Evolutionary conservation across 2,113 vertebrate genomes (phyloP), one percentile per base, ranked within the genome.

Genomic region (Apus apus): DNA sequence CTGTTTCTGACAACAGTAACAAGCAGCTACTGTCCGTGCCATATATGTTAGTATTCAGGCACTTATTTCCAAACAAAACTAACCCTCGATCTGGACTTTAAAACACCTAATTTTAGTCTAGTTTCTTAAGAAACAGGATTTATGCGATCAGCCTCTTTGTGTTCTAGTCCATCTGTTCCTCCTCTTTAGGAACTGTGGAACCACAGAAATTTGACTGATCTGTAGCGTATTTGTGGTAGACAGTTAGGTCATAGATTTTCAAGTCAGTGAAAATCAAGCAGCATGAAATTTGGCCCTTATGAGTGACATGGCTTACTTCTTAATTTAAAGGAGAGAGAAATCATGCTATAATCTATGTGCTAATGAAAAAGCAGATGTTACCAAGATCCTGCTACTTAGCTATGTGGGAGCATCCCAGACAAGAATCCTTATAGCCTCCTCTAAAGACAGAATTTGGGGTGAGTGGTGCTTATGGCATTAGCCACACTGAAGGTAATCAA

Each of bases 141-240:
- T 92, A 92, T 93, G 88, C 82, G 91, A 26, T 90, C 79, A 71
- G 7, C 38, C 45, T 83, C 85, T 96, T 90, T 80, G 75, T 91
- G 78, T 67, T 90, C 79, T 79, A 90, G 82, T 92, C 83, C 83
- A 94, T 96, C 89, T 94, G 82, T 80, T 94, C 73, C 25, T 96
- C 84, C 75, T 76, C 70, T 68, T 92, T 67, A 60, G 61, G 67
- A 95, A 38, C 58, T 34, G 36, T 62, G 34, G n/a, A 96, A 32
- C 68, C 75, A 77, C 72, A 86, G 76, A 93, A 90, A 92, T 86
- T 54, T 92, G 51, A 86, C 46, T 94, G 85, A 84, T 92, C 76
- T 56, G 67, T 73, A 34, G 30, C 4, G 1, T 74, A 53, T 86
- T 76, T 77, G 67, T 58, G 82, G 79, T 85, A 58, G 60, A 7